Evolutionary conservation across 2,888 invertebrate genomes (phyloP).

Genomic region (Ashinkailepas kermadecensis): DNA sequence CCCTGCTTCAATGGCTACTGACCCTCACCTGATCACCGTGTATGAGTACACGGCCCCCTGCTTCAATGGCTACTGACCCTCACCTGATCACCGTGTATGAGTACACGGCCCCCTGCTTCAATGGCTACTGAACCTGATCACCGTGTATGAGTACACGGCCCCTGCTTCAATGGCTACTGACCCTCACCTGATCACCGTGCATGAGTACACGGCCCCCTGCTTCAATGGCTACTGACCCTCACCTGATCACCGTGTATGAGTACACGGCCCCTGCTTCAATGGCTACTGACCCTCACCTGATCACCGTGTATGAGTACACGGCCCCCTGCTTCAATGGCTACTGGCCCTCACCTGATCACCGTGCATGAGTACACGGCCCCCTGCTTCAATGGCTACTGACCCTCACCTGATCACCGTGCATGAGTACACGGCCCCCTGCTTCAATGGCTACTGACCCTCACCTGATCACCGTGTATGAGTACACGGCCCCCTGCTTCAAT

Average conservation of each 20-base stretch:
- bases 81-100: constrained; percentile 39
- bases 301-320: constrained; percentile 39
- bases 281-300: constrained; percentile 34
- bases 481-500: constrained; percentile 36
- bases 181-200: constrained; percentile 37
- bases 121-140: constrained; percentile 36
- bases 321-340: constrained; percentile 35
- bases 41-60: constrained; percentile 37
- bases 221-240: constrained; percentile 30
- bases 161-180: constrained; percentile 33
- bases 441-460: constrained; percentile 30
- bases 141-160: constrained; percentile 38
- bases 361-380: constrained; percentile 38
- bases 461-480: constrained; percentile 39
- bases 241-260: constrained; percentile 39
- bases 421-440: constrained; percentile 37
- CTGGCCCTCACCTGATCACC: constrained; percentile 35
- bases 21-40: constrained; percentile 37
- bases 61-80: constrained; percentile 30
- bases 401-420: constrained; percentile 38
- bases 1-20: constrained; percentile 33
- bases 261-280: constrained; percentile 35
- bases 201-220: constrained; percentile 37
- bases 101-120: constrained; percentile 36
- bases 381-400: constrained; percentile 32